phyloP scores from a whole-genome alignment of 2,888 invertebrate species.

The Coleophora deauratella region DNA sequence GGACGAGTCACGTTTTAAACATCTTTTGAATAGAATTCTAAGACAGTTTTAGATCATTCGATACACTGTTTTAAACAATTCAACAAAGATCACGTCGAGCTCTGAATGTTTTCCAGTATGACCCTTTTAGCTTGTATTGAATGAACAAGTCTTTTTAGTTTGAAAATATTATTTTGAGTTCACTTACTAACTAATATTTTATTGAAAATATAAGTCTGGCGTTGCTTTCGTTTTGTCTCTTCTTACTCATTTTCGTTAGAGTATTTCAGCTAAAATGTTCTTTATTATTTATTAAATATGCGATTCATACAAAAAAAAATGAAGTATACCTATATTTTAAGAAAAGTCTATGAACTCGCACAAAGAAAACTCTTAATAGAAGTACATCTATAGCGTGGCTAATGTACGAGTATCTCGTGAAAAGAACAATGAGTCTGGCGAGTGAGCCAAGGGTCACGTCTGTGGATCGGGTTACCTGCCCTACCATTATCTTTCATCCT shows the following conservation, averaged over 20 bases:
- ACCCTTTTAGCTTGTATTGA: slow-evolving; percentile 17
- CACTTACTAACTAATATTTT: neutral
- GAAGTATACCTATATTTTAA: no score
- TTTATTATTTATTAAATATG: no score
- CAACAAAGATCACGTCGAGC: slow-evolving; percentile 14
- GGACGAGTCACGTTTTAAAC: slow-evolving; percentile 31
- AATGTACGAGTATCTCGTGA: slow-evolving; percentile 38
- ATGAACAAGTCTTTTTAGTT: slow-evolving; percentile 18
- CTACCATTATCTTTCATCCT: slow-evolving; percentile 39
- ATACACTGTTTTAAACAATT: slow-evolving; percentile 17
- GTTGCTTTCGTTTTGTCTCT: no score
- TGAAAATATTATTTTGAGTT: slow-evolving; percentile 6
- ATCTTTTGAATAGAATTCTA: slow-evolving; percentile 28
- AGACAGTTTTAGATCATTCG: slow-evolving; percentile 24
- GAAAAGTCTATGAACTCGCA: slow-evolving; percentile 13
- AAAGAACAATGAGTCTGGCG: slow-evolving; percentile 35
- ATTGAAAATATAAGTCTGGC: no score
- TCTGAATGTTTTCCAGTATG: slow-evolving; percentile 15
- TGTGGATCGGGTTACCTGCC: slow-evolving; percentile 44
- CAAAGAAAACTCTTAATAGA: no score
- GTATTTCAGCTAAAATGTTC: no score
- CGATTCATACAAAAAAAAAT: no score
- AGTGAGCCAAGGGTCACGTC: slow-evolving; percentile 37
- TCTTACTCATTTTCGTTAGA: neutral
- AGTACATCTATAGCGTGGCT: no score